Base-by-base conservation (phyloP, 2,797 vertebrate species). In the Mallotus villosus region DNA sequence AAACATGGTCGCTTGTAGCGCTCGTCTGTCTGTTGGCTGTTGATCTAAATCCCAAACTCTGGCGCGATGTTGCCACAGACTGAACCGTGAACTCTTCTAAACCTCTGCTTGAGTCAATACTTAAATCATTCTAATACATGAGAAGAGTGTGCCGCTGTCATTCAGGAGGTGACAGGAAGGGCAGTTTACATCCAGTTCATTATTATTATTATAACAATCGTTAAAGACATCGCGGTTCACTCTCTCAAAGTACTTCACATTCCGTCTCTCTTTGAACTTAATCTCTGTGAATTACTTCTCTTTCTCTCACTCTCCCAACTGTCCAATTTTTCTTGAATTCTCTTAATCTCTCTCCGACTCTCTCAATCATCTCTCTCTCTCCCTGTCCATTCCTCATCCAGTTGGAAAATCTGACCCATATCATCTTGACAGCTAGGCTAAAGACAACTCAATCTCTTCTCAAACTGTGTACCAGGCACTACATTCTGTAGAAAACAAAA, bases 351-450 rank as follows among this genome's bases (percentile, higher is more conserved):
- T 62, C 68, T 32, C 79, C 76, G 81, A 81, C 76, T 77, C 24
- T 7, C 59, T 81, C 73, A 5, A 73, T 22, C 79, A 68, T 34
- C 21, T 25, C 73, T 68, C 84, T 68, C 79, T 85, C 77, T 81
- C 82, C 85, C 83, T 86, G 85, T 84, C 83, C 76, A 2, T 86
- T 90, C 84, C 75, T 86, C 78, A 91, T 90, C 80, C 88, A 81
- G 87, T 81, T 83, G 86, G 82, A 82, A 24, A 2, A 14, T 76
- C 72, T 87, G 90, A 89, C 90, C 90, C 83, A 91, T 77, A 82
- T 90, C 87, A 83, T 82, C 71, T 68, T 63, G 74, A 79, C 73
- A 79, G 72, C 71, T 76, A 63, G 68, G 79, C 67, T 72, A 70
- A 83, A 86, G 72, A 76, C 72, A 65, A 17, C 82, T 76, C 74